Base-by-base conservation (phyloP, 2,888 invertebrate genomes). In the Abrostola triplasia region DNA sequence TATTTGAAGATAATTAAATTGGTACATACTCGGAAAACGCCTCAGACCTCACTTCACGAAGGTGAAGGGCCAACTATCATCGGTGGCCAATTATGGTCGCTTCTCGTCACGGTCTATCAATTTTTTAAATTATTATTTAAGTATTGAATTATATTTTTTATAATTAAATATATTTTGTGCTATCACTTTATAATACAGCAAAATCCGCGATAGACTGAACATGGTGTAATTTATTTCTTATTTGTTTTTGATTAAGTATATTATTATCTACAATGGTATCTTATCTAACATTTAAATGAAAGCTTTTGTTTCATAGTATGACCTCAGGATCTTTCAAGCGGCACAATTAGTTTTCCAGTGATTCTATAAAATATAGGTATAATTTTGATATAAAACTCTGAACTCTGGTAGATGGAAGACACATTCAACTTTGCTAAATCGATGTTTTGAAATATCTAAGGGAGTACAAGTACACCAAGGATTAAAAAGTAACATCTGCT, bases 271-370 rank as follows among this genome's bases (percentile, higher is more conserved):
- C 13, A 56, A 61, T 47, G 8, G 51, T 57, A 64, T 58, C 37
- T 73, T 44, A 59, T 62, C 4, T 69, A 65, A 48, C 6, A 36
- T 55, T 54, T 58, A 38, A 58, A 24, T 9, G 5, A 40, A 38
- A 55, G 57, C n/a, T 50, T 53, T 56, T 36, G 40, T 47, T 50
- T 38, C 6, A 50, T 8, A 8, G 5, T 53, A 56, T 50, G 12
- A 50, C 42, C 12, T 59, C n/a, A 24, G 40, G 24, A 52, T 42
- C 38, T 59, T 71, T 73, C 10, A 54, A 60, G 36, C 60, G 50
- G 63, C 51, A 57, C 48, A 67, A 64, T 6, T 58, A 12, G 9
- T 36, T 55, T 67, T 57, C 76, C 74, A 76, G 74, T 75, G 74
- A 68, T 63, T 62, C 6, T 59, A 40, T 49, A 42, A 58, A 63